These are phyloP conservation scores for Stegodyphus dumicola DNA, from an alignment of 1,140 invertebrate genomes.

Conservation along the genomic window DNA sequence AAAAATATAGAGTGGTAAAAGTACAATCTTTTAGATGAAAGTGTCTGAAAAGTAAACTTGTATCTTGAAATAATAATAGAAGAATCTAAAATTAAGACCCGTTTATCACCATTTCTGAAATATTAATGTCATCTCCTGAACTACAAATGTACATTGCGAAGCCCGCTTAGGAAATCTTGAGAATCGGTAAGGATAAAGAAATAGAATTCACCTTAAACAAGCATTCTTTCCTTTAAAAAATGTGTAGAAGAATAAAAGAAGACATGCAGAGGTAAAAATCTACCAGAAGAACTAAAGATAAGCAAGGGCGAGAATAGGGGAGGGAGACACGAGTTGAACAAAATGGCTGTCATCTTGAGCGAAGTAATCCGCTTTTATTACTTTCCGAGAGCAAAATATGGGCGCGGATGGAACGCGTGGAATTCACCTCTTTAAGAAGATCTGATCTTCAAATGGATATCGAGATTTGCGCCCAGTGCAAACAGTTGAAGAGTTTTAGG, in stretches of 20 bases:
- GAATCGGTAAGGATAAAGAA: no score
- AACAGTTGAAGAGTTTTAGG: slow-evolving; percentile 40
- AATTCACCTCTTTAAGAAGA: slow-evolving; percentile 35
- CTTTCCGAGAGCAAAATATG: slow-evolving; percentile 51
- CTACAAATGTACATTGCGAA: no score
- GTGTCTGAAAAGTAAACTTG: no score
- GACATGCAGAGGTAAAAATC: slow-evolving; percentile 24
- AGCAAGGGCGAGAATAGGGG: neutral
- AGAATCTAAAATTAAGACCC: no score
- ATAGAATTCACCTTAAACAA: neutral
- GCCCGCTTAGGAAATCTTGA: no score
- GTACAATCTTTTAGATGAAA: no score
- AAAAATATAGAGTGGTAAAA: no score
- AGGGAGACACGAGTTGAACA: neutral
- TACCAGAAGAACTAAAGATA: slow-evolving; percentile 38
- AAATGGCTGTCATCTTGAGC: slow-evolving; percentile 54
- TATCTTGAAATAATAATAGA: no score
- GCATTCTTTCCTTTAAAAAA: neutral
- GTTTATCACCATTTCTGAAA: no score
- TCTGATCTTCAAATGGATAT: slow-evolving; percentile 50
- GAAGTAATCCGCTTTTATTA: slow-evolving; percentile 58
- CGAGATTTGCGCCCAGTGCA: slow-evolving; percentile 45
- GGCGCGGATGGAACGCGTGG: slow-evolving; percentile 9
- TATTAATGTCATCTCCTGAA: no score
- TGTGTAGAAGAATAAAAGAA: no score